Conservation (phyloP, 2,888 invertebrate species). For the Diogma glabrata region DNA sequence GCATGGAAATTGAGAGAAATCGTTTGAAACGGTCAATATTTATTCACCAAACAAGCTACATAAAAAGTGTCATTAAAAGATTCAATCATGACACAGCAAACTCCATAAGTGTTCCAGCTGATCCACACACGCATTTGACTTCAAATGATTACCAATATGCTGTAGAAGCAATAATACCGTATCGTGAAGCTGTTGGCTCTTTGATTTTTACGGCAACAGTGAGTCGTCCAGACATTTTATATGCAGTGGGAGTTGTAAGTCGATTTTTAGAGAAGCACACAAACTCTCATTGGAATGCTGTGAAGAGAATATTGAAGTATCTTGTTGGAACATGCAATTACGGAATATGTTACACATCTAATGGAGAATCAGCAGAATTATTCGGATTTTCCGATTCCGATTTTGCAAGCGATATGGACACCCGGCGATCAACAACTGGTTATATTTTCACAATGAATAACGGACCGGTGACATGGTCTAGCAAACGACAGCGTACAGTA, state of each 20-base stretch:
- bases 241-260: slow-evolving; percentile 19
- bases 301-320: slow-evolving; percentile 1
- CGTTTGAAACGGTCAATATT: slow-evolving; percentile 8
- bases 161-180: not conserved
- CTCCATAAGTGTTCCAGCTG: slow-evolving; percentile 11
- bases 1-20: not conserved
- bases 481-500: not conserved
- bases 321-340: not conserved
- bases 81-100: slow-evolving; percentile 12
- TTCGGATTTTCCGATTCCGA: not conserved
- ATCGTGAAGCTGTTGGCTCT: slow-evolving; percentile 20
- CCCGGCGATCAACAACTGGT: not conserved
- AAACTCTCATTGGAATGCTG: not conserved
- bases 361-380: not conserved
- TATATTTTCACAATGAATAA: not conserved
- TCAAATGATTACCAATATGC: not conserved
- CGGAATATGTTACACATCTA: not conserved
- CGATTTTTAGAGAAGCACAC: slow-evolving; percentile 13
- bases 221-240: slow-evolving; percentile 21
- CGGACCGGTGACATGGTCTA: not conserved
- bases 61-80: too few species aligned
- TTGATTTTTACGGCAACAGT: slow-evolving; percentile 19
- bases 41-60: slow-evolving; percentile 13
- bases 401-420: not conserved
- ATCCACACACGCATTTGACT: slow-evolving; percentile 11